Evolutionary conservation across 2,888 invertebrate species (phyloP).

Genomic region (Synanthedon formicaeformis): DNA sequence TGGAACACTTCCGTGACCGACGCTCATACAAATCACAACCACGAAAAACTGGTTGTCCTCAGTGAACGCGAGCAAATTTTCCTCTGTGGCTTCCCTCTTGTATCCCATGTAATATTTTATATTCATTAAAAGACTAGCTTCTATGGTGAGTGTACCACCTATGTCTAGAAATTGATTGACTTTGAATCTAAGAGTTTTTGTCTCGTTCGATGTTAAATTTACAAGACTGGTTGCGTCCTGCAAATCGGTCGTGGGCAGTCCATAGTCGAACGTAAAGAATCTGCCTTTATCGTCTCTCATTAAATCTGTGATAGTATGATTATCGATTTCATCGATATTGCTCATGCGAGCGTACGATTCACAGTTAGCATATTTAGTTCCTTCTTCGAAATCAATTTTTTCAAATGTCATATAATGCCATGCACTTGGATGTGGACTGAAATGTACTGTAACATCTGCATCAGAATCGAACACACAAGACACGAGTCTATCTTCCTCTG

Average conservation of each 20-base stretch:
- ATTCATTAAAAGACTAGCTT: constrained; percentile 76
- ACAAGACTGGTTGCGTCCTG: constrained; percentile 75
- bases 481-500: constrained; percentile 54
- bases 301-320: constrained; percentile 39
- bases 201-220: constrained; percentile 75
- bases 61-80: constrained; percentile 41
- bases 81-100: constrained; percentile 32
- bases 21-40: constrained; percentile 73
- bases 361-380: constrained; percentile 36
- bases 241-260: constrained; percentile 73
- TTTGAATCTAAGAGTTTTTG: constrained; percentile 76
- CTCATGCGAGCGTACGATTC: constrained; percentile 35
- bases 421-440: constrained; percentile 66
- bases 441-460: constrained; percentile 44
- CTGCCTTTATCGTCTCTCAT: constrained; percentile 75
- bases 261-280: constrained; percentile 82
- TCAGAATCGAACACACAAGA: constrained; percentile 53
- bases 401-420: constrained; percentile 71
- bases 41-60: constrained; percentile 63
- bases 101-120: constrained; percentile 64
- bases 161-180: constrained; percentile 79
- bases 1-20: constrained; percentile 71
- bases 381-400: constrained; percentile 20
- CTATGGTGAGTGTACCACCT: constrained; percentile 83
- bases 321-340: constrained; percentile 31